Conservation (phyloP, 1,140 invertebrate species). For the Danaus plexippus region DNA sequence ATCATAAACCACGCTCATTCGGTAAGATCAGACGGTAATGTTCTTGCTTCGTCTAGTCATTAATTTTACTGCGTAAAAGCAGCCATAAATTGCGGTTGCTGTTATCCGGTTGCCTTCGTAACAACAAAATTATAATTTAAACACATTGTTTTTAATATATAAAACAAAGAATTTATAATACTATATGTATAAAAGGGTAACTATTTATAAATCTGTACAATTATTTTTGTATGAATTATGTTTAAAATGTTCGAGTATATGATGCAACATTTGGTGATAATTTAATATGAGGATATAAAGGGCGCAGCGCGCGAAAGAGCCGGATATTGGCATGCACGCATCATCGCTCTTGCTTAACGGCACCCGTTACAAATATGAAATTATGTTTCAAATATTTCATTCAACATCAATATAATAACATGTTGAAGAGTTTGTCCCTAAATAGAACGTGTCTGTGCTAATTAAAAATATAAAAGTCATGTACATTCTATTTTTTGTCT, state of each 20-base stretch:
- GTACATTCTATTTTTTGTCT: too few relatives aligned
- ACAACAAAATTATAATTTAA: too few relatives aligned
- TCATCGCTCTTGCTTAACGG: conserved; percentile 21
- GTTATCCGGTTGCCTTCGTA: conserved; percentile 11
- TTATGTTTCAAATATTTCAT: conserved; percentile 4
- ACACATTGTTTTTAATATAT: conserved; percentile 19
- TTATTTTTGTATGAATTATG: not conserved
- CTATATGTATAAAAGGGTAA: too few relatives aligned
- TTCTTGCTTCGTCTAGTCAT: conserved; percentile 27
- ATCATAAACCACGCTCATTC: conserved; percentile 33
- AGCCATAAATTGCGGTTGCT: conserved; percentile 33
- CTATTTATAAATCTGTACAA: too few relatives aligned
- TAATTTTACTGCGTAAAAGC: conserved; percentile 38
- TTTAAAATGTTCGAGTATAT: conserved; percentile 30
- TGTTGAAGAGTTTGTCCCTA: too few relatives aligned
- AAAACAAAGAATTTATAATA: conserved; percentile 11
- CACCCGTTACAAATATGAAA: conserved; percentile 23
- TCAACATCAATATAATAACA: too few relatives aligned
- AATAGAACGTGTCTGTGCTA: too few relatives aligned
- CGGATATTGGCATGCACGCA: conserved; percentile 30
- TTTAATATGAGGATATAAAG: conserved; percentile 34
- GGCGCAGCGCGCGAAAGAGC: conserved; percentile 13
- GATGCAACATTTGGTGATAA: conserved; percentile 44
- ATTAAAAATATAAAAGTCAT: too few relatives aligned
- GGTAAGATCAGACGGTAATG: conserved; percentile 38